Evolutionary conservation across 2,888 invertebrate genomes (phyloP).

Genomic region (Zygaena filipendulae): DNA sequence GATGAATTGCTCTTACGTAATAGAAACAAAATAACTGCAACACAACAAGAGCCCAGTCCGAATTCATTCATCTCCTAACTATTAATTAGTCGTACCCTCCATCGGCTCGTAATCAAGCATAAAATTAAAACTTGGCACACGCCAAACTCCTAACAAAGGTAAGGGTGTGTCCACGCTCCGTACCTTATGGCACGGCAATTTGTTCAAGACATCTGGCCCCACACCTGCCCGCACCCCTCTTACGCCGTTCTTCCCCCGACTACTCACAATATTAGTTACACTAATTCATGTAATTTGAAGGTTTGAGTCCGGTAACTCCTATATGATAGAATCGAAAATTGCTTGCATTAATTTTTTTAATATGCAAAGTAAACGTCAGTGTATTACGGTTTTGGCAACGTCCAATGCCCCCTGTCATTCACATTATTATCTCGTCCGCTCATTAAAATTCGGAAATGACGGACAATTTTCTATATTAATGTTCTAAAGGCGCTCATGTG

Average conservation of each 20-base stretch:
- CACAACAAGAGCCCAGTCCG: too few relatives aligned
- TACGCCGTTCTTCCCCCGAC: constrained; percentile 23
- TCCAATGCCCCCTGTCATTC: constrained; percentile 56
- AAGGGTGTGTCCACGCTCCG: constrained; percentile 59
- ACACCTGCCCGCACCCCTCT: constrained; percentile 56
- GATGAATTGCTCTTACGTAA: too few relatives aligned
- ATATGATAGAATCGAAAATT: constrained; percentile 24
- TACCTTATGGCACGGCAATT: constrained; percentile 63
- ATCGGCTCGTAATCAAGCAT: constrained; percentile 61
- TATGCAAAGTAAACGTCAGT: constrained; percentile 18
- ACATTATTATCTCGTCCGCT: constrained; percentile 37
- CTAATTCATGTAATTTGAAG: too few relatives aligned
- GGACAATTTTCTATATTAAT: constrained; percentile 46
- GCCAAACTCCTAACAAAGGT: constrained; percentile 47
- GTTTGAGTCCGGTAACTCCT: too few relatives aligned
- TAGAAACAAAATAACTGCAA: too few relatives aligned
- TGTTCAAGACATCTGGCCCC: constrained; percentile 67
- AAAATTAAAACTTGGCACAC: constrained; percentile 69
- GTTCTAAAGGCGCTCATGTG: constrained; percentile 46
- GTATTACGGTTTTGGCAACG: constrained; percentile 51
- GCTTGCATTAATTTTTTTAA: constrained; percentile 12
- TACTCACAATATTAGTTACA: constrained; percentile 37
- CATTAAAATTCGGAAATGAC: constrained; percentile 65
- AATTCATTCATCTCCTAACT: constrained; percentile 42
- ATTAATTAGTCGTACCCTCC: constrained; percentile 53